These are phyloP conservation scores for Phyllostomus discolor DNA, from an alignment of 2,113 vertebrate species.

Conservation along the genomic window DNA sequence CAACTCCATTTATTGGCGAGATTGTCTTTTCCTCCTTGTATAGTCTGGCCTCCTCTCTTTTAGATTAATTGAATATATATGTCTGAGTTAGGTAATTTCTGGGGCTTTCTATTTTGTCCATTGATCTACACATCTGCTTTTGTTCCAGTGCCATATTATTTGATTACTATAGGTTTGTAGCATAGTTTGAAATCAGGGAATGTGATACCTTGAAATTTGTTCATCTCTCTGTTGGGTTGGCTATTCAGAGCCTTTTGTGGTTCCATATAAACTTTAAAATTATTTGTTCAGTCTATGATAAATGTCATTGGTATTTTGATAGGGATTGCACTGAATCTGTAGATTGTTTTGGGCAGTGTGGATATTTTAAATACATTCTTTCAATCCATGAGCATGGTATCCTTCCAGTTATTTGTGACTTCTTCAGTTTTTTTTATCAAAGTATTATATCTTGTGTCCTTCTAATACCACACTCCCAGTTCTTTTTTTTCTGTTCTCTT, in stretches of 20 bases:
- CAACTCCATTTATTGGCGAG: not conserved
- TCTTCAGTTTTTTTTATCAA: not conserved
- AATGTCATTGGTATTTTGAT: too few relatives aligned
- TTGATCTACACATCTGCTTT: not conserved
- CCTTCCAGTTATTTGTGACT: not conserved
- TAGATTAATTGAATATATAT: not conserved
- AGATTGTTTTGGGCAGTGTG: not conserved
- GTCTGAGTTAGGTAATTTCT: not conserved
- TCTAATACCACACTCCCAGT: not conserved
- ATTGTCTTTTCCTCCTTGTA: not conserved
- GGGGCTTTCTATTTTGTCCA: not conserved
- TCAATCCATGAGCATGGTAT: not conserved
- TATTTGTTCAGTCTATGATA: not conserved
- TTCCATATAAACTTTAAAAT: not conserved
- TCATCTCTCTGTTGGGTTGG: not conserved
- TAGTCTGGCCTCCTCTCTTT: not conserved
- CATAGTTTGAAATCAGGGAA: not conserved
- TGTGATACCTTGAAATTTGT: not conserved
- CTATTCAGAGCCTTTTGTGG: not conserved
- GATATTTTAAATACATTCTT: not conserved
- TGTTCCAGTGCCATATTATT: not conserved
- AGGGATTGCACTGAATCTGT: not conserved
- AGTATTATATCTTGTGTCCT: not conserved
- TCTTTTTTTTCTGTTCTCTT: not conserved
- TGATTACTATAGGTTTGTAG: not conserved